Evolutionary conservation across 2,888 invertebrate genomes (phyloP), one percentile per base, ranked within the genome.

Genomic region (Oscheius sp.): DNA sequence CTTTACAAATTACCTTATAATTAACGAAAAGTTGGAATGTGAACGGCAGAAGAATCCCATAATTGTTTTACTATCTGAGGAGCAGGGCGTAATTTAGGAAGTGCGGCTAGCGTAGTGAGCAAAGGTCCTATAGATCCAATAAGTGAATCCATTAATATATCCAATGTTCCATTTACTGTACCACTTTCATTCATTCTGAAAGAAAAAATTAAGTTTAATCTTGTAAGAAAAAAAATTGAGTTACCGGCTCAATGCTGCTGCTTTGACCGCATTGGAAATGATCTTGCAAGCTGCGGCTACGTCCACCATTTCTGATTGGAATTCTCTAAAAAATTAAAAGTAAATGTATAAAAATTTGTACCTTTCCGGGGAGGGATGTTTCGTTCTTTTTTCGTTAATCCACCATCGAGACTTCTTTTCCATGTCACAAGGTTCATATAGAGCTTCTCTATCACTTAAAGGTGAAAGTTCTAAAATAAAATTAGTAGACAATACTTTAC

Each of bases 11-110:
- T n/a, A n/a, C n/a, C n/a, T n/a, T n/a, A n/a, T n/a, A n/a, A n/a
- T n/a, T n/a, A n/a, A n/a, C n/a, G 75, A 64, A 82, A 81, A 28
- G 80, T 80, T n/a, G 82, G 82, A 9, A 77, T 78, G 64, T 82
- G 82, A 0, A 78, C 70, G 6, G 74, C 64, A 6, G 77, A 75
- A 8, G 80, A 69, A 32, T 78, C 74, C 82, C 82, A 82, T 3
- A 82, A 9, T 28, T 71, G 66, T 41, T 77, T 71, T 2, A 59
- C 22, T 5, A 69, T 36, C 22, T 74, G 59, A 9, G 70, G 72
- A 22, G 73, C 69, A 12, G 57, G 32, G 28, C 59, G 62, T n/a
- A 70, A 64, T 12, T 47, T 69, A 2, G 81, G 81, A 12, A 81
- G 64, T 24, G 73, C 74, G 44, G 69, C 61, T 2, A 76, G 44